Evolutionary conservation across 2,888 invertebrate species (phyloP).

Genomic region (Ornithoptera priamus): DNA sequence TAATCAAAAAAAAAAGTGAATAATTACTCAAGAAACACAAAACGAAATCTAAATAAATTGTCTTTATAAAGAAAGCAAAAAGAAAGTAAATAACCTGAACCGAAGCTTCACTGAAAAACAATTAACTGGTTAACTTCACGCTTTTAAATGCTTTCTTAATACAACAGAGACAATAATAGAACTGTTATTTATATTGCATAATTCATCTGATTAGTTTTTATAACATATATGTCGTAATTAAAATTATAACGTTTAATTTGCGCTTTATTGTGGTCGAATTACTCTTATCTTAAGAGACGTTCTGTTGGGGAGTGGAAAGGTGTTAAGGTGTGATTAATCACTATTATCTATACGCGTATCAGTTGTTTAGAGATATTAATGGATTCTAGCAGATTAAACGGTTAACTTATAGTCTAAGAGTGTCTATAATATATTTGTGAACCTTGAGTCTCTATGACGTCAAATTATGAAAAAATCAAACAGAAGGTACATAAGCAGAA

Average conservation of each 20-base stretch:
- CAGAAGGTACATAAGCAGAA: too few relatives aligned
- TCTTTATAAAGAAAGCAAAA: background rate
- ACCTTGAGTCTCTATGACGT: conserved; percentile 45
- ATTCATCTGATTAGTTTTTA: conserved; percentile 13
- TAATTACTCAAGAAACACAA: background rate
- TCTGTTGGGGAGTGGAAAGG: conserved; percentile 43
- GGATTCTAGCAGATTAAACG: conserved; percentile 64
- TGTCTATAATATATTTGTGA: conserved; percentile 45
- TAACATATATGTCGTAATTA: conserved; percentile 10
- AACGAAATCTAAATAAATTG: background rate
- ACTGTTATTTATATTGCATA: conserved; percentile 10
- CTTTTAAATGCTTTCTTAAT: background rate
- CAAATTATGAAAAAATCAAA: background rate
- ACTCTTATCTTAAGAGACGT: conserved; percentile 23
- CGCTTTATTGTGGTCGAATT: conserved; percentile 24
- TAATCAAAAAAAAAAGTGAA: too few relatives aligned
- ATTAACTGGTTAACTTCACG: background rate
- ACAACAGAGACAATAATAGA: conserved; percentile 6
- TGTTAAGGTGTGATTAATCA: conserved; percentile 64
- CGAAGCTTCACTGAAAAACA: background rate
- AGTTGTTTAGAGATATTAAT: conserved; percentile 63
- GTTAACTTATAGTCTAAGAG: conserved; percentile 45
- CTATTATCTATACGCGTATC: conserved; percentile 60
- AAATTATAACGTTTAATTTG: conserved; percentile 20
- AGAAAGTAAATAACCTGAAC: background rate